A percentile compares a stretch with the other conserved stretches of the same genome.
Evolutionary conservation across 2,797 vertebrate species (phyloP).

Genomic region (Pogoniulus pusillus): DNA sequence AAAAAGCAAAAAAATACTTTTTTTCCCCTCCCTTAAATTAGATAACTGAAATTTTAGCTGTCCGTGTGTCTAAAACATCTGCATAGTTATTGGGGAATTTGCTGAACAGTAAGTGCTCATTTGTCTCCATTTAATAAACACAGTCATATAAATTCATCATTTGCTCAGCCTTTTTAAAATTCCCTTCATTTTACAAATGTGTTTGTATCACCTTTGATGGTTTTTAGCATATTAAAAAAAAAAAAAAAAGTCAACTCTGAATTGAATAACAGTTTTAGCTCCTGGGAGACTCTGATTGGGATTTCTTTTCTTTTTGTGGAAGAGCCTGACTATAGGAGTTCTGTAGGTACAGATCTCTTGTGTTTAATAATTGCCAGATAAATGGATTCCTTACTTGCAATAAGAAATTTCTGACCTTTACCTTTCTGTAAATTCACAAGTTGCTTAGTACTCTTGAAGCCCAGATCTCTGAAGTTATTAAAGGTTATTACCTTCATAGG

Average conservation of each 20-base stretch:
- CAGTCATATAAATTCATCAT: neutral
- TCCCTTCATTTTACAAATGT: neutral
- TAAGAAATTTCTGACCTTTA: neutral
- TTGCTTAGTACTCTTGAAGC: neutral
- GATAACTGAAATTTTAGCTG: neutral
- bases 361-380: neutral
- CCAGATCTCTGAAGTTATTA: neutral
- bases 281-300: neutral
- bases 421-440: neutral
- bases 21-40: neutral
- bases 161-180: neutral
- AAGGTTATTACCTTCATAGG: neutral
- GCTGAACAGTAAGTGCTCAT: neutral
- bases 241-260: neutral
- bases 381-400: neutral
- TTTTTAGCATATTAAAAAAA: neutral
- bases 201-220: neutral
- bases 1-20: neutral
- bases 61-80: neutral
- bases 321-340: neutral
- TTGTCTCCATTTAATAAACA: neutral
- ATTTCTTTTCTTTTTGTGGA: neutral
- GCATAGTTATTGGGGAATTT: neutral
- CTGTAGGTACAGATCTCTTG: neutral
- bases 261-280: neutral